Evolutionary conservation across 1,140 invertebrate species (phyloP).

Genomic region (Arctopsyche grandis): DNA sequence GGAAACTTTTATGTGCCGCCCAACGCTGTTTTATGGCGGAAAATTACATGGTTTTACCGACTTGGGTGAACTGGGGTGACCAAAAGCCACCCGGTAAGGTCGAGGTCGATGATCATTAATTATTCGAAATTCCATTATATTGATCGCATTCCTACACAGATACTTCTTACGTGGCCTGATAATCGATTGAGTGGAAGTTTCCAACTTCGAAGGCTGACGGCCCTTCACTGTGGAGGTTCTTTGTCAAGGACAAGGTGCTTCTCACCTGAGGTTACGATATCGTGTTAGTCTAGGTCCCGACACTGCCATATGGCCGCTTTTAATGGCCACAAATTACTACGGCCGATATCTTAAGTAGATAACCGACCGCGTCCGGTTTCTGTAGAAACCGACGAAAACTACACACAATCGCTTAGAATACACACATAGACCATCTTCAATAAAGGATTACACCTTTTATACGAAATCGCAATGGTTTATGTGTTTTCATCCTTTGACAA

Average conservation of each 20-base stretch:
- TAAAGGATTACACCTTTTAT: too few species aligned
- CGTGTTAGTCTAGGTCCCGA: background rate
- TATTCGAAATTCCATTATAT: background rate
- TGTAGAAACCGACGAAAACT: constrained; percentile 28
- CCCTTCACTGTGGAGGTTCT: constrained; percentile 31
- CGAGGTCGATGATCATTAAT: background rate
- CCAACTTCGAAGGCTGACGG: background rate
- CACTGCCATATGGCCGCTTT: constrained; percentile 34
- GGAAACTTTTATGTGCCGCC: constrained; percentile 24
- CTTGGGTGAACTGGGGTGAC: background rate
- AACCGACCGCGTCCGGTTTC: constrained; percentile 49
- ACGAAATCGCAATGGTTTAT: too few species aligned
- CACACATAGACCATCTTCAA: too few species aligned
- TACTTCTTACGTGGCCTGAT: too few species aligned
- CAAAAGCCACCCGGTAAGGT: background rate
- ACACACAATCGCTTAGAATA: too few species aligned
- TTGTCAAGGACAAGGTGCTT: constrained; percentile 48
- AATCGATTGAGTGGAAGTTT: background rate
- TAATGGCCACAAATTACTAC: constrained; percentile 47
- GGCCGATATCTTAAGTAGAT: constrained; percentile 48
- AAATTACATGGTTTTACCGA: constrained; percentile 21
- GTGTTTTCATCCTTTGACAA: too few species aligned
- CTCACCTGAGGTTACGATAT: constrained; percentile 40
- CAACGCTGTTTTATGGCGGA: constrained; percentile 11
- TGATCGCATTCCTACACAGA: too few species aligned